phyloP scores from a whole-genome alignment of 2,888 invertebrate species.

The Ophioninae sp. region DNA sequence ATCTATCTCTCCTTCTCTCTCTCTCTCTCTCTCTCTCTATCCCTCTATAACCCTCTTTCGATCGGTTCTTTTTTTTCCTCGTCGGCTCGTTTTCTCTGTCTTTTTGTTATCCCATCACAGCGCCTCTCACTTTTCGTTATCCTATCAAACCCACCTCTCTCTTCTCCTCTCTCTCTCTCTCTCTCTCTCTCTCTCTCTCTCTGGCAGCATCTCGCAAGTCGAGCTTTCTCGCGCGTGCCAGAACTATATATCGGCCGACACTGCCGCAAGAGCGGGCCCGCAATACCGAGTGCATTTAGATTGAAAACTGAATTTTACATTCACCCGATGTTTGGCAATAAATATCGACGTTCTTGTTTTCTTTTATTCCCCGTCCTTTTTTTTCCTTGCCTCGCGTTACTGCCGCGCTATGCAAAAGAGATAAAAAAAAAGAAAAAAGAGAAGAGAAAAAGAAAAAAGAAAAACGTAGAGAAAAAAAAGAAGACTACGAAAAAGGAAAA shows the following conservation, averaged over 20 bases:
- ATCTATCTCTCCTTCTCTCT: neutral
- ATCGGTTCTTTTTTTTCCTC: slow-evolving; percentile 21
- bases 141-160: slow-evolving; percentile 51
- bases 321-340: slow-evolving; percentile 75
- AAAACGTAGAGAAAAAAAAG: slow-evolving; percentile 6
- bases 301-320: slow-evolving; percentile 78
- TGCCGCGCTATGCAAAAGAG: slow-evolving; percentile 16
- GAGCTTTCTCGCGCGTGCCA: slow-evolving; percentile 57
- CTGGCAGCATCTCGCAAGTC: slow-evolving; percentile 32
- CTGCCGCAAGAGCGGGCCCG: slow-evolving; percentile 50
- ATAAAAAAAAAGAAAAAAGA: neutral
- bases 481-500: neutral
- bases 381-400: slow-evolving; percentile 50
- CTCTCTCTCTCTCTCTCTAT: slow-evolving; percentile 16
- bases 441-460: too few relatives aligned
- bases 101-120: slow-evolving; percentile 56
- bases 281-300: slow-evolving; percentile 75
- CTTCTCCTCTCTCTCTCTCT: slow-evolving; percentile 18
- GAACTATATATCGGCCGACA: slow-evolving; percentile 45
- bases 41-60: slow-evolving; percentile 37
- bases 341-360: slow-evolving; percentile 71
- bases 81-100: slow-evolving; percentile 28
- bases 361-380: slow-evolving; percentile 48
- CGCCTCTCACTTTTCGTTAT: slow-evolving; percentile 57
- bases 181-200: neutral